These are phyloP conservation scores for Cydia splendana DNA, from an alignment of 1,140 invertebrate genomes.

Conservation along the genomic window DNA sequence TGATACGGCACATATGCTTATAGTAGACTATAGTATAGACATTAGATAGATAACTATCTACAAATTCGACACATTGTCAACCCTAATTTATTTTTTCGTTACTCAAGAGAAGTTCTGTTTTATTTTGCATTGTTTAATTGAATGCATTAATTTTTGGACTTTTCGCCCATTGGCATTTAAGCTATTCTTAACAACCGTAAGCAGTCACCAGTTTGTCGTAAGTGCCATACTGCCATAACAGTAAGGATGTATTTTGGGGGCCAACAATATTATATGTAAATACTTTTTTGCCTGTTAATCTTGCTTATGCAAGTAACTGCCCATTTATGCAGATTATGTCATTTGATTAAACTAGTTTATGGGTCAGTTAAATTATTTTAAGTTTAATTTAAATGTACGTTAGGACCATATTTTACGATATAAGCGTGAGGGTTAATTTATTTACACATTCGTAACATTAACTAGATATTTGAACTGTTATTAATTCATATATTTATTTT, in stretches of 20 bases:
- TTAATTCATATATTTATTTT: not conserved
- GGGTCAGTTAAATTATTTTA: slow-evolving; percentile 6
- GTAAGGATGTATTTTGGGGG: not conserved
- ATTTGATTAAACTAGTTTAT: slow-evolving; percentile 14
- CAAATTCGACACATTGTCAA: not conserved
- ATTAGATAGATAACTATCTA: no score
- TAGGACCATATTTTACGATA: not conserved
- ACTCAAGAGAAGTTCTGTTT: no score
- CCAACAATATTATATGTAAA: not conserved
- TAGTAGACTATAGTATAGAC: no score
- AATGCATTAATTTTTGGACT: no score
- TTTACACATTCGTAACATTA: not conserved
- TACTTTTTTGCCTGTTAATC: slow-evolving; percentile 7
- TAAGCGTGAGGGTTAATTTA: not conserved
- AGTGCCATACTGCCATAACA: not conserved
- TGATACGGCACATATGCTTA: no score
- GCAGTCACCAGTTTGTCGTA: not conserved
- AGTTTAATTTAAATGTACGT: not conserved
- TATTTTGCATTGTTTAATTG: no score
- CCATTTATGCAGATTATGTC: not conserved
- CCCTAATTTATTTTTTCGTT: not conserved
- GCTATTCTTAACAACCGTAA: not conserved
- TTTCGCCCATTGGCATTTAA: no score
- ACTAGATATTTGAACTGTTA: not conserved
- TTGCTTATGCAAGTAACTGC: slow-evolving; percentile 11